Conservation (phyloP, 1,140 invertebrate species). For the Propsilocerus akamusi region DNA sequence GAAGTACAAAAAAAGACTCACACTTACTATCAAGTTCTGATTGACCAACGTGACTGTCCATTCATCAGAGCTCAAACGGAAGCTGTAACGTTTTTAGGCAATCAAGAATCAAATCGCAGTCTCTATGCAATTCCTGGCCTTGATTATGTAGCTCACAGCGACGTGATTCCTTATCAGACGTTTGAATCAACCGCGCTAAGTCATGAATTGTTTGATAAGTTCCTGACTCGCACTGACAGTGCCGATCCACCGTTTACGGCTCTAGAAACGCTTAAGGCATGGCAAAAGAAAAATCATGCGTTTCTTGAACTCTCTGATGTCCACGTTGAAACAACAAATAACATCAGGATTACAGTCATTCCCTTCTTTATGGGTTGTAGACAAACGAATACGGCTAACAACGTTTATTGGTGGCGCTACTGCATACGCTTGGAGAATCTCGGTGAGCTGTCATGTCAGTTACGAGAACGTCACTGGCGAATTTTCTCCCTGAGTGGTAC, state of each 20-base stretch:
- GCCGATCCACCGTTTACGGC: constrained; percentile 70
- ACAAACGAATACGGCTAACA: neutral
- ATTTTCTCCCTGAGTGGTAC: constrained; percentile 91
- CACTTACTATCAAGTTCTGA: constrained; percentile 93
- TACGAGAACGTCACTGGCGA: constrained; percentile 89
- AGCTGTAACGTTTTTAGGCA: constrained; percentile 92
- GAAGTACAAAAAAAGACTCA: constrained; percentile 81
- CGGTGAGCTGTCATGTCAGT: constrained; percentile 69
- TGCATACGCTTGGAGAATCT: constrained; percentile 92
- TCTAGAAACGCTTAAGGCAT: constrained; percentile 77
- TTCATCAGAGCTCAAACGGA: constrained; percentile 91
- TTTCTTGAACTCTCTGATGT: constrained; percentile 94
- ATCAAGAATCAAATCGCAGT: constrained; percentile 82
- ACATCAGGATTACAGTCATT: constrained; percentile 88
- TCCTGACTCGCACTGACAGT: constrained; percentile 57
- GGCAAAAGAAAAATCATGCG: constrained; percentile 95
- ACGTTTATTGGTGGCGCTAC: constrained; percentile 62
- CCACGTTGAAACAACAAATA: constrained; percentile 94
- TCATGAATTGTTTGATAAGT: constrained; percentile 94
- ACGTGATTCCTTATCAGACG: constrained; percentile 73
- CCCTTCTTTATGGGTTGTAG: constrained; percentile 82
- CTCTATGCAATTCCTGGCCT: constrained; percentile 88
- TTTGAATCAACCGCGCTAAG: constrained; percentile 67
- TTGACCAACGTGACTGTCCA: constrained; percentile 89
- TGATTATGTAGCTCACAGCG: constrained; percentile 94